phyloP scores from a whole-genome alignment of 2,888 invertebrate species.

The Caenorhabditis virilis region DNA sequence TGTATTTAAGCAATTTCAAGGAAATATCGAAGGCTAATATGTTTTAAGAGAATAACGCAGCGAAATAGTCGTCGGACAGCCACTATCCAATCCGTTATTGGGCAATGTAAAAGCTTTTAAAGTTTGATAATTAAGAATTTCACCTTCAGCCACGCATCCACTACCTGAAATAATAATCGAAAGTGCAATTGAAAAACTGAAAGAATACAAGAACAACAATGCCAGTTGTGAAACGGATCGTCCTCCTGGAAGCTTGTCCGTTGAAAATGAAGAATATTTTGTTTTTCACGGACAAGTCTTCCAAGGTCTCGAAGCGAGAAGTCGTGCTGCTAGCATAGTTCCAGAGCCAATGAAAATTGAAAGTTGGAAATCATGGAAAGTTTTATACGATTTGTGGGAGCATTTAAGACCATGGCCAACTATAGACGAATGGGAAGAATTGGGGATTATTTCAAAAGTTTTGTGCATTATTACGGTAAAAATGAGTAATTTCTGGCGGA shows the following conservation, averaged over 20 bases:
- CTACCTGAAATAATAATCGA: too few species aligned
- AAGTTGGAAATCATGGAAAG: constrained; percentile 21
- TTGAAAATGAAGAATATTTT: constrained; percentile 44
- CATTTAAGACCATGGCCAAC: constrained; percentile 36
- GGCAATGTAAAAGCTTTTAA: too few species aligned
- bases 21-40: too few species aligned
- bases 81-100: too few species aligned
- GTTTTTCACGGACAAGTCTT: constrained; percentile 46
- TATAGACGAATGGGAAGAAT: constrained; percentile 38
- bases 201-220: too few species aligned
- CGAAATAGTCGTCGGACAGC: too few species aligned
- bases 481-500: background rate
- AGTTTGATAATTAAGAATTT: too few species aligned
- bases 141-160: too few species aligned
- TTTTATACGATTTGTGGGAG: constrained; percentile 16
- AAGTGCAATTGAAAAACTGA: too few species aligned
- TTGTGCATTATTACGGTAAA: constrained; percentile 22
- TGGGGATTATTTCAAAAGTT: constrained; percentile 29
- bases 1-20: too few species aligned
- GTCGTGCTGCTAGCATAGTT: constrained; percentile 42
- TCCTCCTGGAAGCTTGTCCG: constrained; percentile 10
- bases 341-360: constrained; percentile 29
- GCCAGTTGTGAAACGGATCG: too few species aligned
- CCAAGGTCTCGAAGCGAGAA: constrained; percentile 46
- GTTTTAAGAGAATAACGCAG: too few species aligned